Percentiles rank a stretch among this genome's conserved stretches.
These are phyloP conservation scores for Apaloderma vittatum DNA, from an alignment of 2,113 vertebrate genomes.

Conservation along the genomic window DNA sequence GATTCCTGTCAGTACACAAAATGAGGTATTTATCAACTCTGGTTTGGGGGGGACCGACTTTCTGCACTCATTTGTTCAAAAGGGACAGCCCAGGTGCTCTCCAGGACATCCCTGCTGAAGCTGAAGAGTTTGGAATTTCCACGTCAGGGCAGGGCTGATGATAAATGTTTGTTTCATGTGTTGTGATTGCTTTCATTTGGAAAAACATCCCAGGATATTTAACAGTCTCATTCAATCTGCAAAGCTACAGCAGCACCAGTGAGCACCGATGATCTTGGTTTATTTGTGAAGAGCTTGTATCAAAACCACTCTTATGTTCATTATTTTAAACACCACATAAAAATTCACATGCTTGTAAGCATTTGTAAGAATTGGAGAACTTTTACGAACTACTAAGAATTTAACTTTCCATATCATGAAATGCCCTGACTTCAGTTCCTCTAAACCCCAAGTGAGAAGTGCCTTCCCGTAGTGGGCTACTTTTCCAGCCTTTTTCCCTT, in stretches of 20 bases:
- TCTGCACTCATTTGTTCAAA: background rate
- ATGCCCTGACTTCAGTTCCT: background rate
- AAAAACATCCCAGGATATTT: background rate
- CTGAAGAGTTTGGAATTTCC: background rate
- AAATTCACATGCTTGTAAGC: background rate
- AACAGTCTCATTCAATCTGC: background rate
- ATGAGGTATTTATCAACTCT: background rate
- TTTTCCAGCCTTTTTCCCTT: background rate
- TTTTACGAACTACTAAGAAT: background rate
- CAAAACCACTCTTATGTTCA: background rate
- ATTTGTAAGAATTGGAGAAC: background rate
- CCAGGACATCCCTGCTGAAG: background rate
- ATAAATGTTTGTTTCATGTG: background rate
- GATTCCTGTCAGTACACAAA: background rate
- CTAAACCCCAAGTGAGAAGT: background rate
- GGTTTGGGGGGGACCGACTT: background rate
- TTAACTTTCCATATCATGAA: background rate
- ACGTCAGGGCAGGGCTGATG: background rate
- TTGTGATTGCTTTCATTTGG: background rate
- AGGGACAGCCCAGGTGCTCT: background rate
- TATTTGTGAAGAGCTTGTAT: background rate
- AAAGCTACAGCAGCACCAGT: background rate
- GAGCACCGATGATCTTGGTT: fast-evolving
- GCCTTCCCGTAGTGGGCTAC: background rate
- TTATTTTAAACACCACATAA: background rate